Evolutionary conservation across 2,113 vertebrate genomes (phyloP).

Genomic region (Empidonax alnorum): DNA sequence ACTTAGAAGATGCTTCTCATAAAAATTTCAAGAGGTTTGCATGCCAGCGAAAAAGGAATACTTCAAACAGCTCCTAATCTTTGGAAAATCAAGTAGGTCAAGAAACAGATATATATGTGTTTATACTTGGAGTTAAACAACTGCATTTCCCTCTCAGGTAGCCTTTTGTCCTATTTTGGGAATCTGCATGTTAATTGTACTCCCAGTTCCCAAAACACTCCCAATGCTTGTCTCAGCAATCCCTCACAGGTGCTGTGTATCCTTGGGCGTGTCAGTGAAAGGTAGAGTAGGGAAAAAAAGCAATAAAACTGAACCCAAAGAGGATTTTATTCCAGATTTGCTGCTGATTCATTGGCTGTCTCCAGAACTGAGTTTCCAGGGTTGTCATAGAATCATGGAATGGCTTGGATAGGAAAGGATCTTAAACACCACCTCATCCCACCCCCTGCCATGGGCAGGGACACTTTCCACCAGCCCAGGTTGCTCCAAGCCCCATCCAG

Average conservation of each 20-base stretch:
- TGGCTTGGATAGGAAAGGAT: not conserved
- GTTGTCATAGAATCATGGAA: not conserved
- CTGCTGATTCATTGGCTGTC: not conserved
- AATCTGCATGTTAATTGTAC: not conserved
- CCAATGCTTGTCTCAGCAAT: not conserved
- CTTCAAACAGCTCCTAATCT: constrained; percentile 7
- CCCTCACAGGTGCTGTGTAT: not conserved
- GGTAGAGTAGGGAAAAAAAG: too few species aligned
- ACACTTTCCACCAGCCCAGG: not conserved
- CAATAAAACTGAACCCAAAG: not conserved
- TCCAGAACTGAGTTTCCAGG: not conserved
- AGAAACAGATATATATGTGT: not conserved
- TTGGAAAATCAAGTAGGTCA: constrained; percentile 29
- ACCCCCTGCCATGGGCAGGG: not conserved
- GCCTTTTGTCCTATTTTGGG: not conserved
- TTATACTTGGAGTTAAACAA: not conserved
- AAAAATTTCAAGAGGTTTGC: constrained; percentile 33
- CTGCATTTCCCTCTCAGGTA: not conserved
- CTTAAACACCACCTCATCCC: fast-evolving
- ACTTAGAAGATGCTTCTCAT: constrained; percentile 13
- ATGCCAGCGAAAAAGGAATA: not conserved
- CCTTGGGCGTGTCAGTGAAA: not conserved
- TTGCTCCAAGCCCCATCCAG: fast-evolving
- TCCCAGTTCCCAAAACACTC: not conserved
- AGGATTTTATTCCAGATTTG: not conserved